A percentile compares a stretch with the other conserved stretches of the same genome.
Conservation (phyloP, 1,140 invertebrate species). For the Melanaphis sacchari region DNA sequence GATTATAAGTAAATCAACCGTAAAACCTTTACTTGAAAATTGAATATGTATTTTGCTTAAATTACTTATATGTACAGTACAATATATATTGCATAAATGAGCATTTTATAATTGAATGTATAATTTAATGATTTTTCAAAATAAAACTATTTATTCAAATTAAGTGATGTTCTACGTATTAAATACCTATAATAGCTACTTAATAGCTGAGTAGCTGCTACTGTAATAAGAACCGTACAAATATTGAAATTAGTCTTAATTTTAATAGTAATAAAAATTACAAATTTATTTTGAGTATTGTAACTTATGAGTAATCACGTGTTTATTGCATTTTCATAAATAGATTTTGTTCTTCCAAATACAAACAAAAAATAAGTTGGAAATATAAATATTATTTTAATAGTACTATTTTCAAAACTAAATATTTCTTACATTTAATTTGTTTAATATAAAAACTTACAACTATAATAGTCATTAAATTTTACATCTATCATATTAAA, state of each 20-base stretch:
- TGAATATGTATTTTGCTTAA: neutral
- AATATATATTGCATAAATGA: neutral
- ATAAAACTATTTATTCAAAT: too few relatives aligned
- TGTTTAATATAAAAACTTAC: neutral
- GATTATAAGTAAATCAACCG: neutral
- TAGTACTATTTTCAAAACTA: neutral
- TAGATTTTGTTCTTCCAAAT: neutral
- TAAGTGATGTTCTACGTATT: too few relatives aligned
- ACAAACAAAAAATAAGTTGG: neutral
- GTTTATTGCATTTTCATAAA: neutral
- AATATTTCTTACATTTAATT: too few relatives aligned
- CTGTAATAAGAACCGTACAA: too few relatives aligned
- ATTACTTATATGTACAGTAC: neutral
- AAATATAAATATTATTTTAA: neutral
- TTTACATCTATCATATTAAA: neutral
- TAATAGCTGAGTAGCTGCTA: too few relatives aligned
- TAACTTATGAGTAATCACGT: neutral
- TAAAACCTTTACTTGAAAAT: neutral
- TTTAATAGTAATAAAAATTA: too few relatives aligned
- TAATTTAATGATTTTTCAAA: too few relatives aligned
- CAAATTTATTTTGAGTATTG: neutral
- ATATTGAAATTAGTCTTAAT: too few relatives aligned
- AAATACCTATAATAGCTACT: too few relatives aligned
- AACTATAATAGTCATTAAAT: neutral
- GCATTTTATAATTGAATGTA: neutral